Base-by-base conservation (phyloP, 1,140 invertebrate genomes). In the Trachymyrmex cornetzi region DNA sequence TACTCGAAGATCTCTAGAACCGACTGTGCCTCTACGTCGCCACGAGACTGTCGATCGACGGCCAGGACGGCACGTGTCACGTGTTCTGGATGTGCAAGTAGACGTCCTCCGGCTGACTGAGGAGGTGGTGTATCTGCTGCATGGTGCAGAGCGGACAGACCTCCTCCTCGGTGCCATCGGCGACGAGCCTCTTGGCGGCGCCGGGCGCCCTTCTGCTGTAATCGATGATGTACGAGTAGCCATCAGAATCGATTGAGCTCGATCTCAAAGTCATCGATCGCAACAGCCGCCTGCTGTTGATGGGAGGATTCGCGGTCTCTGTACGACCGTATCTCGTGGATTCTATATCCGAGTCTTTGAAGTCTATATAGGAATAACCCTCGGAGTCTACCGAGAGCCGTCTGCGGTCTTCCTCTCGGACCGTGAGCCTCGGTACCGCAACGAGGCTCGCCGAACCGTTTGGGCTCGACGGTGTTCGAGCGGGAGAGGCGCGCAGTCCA, bases 141-240 rank as follows among this genome's bases (percentile, higher is more conserved):
- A 95, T 94, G 2, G 94, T 93, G 77, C 94, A 94, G 3, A 95
- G 87, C 16, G 94, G 94, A 91, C 94, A 94, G 30, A 95, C 88
- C 74, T 94, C 92, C 87, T 94, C 93, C 55, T 93, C 90, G 34
- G 91, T 92, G n/a, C 87, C 90, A 34, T 91, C 92, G 85, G 84
- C 59, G 16, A 85, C 74, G 74, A 92, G 74, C n/a, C 90, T 89
- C 59, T 88, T 91, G 11, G 90, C 91, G 3, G 85, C 61, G 50
- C 91, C 91, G n/a, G 91, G 91, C 44, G 82, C 87, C 64, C 67
- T 88, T 34, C 88, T 90, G 34, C 79, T 87, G 69, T 75, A 61
- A 38, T 91, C 93, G 48, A 94, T 87, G 77, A 91, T 92, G 75
- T 92, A 93, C 50, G 94, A 91, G 71, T 94, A 94, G 50, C 91